Evolutionary conservation across 2,113 vertebrate species (phyloP).

Genomic region (Chaetorhynchus papuensis): DNA sequence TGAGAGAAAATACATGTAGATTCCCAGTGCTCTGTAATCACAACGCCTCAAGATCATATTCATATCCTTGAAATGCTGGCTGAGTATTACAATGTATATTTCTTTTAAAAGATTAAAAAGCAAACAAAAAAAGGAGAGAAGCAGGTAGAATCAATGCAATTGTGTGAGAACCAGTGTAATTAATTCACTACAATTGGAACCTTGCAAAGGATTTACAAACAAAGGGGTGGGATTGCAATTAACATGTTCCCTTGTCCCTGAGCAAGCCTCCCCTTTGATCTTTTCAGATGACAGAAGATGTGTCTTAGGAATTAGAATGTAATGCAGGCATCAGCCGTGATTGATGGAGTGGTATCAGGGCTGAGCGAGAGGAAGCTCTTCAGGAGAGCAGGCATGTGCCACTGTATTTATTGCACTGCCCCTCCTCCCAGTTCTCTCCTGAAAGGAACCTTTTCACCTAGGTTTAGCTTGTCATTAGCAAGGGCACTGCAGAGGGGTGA

Average conservation of each 20-base stretch:
- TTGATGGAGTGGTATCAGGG: slow-evolving; percentile 60
- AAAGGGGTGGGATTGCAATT: slow-evolving; percentile 26
- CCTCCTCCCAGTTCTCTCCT: slow-evolving; percentile 52
- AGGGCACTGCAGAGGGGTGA: slow-evolving; percentile 52
- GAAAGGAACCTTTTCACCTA: slow-evolving; percentile 27
- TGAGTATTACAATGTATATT: background rate
- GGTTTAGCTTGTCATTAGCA: slow-evolving; percentile 71
- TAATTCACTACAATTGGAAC: background rate
- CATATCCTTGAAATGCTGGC: background rate
- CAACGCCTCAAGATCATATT: slow-evolving; percentile 2
- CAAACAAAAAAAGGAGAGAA: background rate
- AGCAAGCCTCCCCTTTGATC: slow-evolving; percentile 60
- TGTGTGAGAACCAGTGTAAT: background rate
- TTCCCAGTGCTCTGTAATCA: slow-evolving; percentile 15
- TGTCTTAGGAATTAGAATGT: slow-evolving; percentile 70
- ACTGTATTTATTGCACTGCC: slow-evolving; percentile 28
- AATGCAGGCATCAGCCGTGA: slow-evolving; percentile 69
- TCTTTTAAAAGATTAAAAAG: background rate
- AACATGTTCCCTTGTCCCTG: slow-evolving; percentile 32
- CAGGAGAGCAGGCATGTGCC: slow-evolving; percentile 49
- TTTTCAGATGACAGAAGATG: slow-evolving; percentile 64
- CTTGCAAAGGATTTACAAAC: slow-evolving; percentile 27
- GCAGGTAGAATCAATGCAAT: background rate
- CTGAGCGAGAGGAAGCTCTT: slow-evolving; percentile 53
- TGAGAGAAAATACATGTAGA: slow-evolving; percentile 25